phyloP scores from a whole-genome alignment of 2,113 vertebrate genomes.

The Ailurus styani region DNA sequence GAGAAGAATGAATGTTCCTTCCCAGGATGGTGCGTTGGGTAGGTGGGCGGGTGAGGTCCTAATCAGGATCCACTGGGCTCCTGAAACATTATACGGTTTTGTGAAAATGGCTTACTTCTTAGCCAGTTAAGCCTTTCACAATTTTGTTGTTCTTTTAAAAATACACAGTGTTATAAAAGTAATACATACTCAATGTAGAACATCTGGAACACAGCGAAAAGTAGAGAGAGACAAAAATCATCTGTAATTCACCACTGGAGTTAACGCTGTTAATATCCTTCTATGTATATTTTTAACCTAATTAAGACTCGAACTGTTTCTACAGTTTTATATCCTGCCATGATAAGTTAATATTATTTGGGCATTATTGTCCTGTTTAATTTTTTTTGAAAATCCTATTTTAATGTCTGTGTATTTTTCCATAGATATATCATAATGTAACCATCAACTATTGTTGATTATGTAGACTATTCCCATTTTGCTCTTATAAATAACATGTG shows the following conservation, averaged over 20 bases:
- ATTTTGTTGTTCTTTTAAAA: background rate
- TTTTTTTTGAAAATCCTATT: background rate
- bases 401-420: background rate
- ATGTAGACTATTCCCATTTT: background rate
- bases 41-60: background rate
- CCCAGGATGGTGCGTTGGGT: background rate
- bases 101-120: background rate
- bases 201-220: background rate
- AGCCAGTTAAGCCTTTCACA: background rate
- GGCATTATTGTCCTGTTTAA: background rate
- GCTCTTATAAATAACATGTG: background rate
- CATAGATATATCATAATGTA: background rate
- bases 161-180: background rate
- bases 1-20: background rate
- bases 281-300: background rate
- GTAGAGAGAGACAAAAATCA: background rate
- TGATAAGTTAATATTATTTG: background rate
- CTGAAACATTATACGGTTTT: background rate
- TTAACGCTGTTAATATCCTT: background rate
- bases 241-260: background rate
- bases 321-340: background rate
- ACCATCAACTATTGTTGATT: background rate
- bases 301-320: background rate
- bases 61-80: background rate
- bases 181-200: background rate